Conservation (phyloP, 2,888 invertebrate species). For the Ernsta delagoae region DNA sequence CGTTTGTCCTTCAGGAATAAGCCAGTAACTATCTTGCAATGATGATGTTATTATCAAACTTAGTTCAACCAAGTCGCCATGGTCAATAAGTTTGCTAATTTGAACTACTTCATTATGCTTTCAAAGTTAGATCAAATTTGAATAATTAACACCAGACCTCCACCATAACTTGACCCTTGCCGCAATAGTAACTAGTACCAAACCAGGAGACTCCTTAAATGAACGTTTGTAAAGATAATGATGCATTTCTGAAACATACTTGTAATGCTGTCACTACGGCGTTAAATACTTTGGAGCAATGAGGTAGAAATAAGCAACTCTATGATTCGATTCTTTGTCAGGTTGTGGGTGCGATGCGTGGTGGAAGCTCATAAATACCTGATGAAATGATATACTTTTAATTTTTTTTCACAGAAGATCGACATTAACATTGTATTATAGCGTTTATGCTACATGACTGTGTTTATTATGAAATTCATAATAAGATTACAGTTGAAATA, state of each 20-base stretch:
- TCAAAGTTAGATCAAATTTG: neutral
- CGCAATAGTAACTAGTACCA: no score
- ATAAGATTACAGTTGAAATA: no score
- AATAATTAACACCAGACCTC: neutral
- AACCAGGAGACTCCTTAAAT: neutral
- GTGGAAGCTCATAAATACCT: neutral
- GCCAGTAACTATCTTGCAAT: neutral
- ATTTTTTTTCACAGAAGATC: neutral
- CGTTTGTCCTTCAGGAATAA: neutral
- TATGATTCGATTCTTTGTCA: neutral
- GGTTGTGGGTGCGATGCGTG: neutral
- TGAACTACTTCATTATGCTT: neutral
- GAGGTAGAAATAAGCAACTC: neutral
- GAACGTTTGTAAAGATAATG: no score
- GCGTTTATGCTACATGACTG: neutral
- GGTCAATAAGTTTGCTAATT: constrained; percentile 4
- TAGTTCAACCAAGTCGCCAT: neutral
- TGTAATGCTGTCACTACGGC: no score
- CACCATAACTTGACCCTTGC: no score
- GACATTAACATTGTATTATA: neutral
- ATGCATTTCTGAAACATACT: no score
- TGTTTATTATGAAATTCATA: no score
- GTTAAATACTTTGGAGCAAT: neutral
- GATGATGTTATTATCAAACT: neutral
- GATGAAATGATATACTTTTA: neutral